Percentiles rank a stretch among this genome's conserved stretches.
Conservation (phyloP, 2,113 vertebrate genomes). For the Gracilinanus agilis region DNA sequence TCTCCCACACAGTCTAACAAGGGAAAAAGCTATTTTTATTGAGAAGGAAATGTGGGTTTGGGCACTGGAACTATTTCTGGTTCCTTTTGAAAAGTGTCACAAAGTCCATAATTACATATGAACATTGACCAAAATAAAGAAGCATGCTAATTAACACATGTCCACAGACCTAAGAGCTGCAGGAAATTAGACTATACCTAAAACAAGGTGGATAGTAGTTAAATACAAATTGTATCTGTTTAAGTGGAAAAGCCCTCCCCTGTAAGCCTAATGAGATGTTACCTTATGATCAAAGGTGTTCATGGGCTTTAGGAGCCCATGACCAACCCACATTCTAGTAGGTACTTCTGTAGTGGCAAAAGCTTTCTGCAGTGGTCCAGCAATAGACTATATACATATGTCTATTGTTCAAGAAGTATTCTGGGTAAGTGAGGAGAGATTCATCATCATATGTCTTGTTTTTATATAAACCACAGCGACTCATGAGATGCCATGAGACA, state of each 20-base stretch:
- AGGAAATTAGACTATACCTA: slow-evolving; percentile 21
- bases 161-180: not conserved
- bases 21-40: slow-evolving; percentile 22
- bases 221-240: slow-evolving; percentile 35
- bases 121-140: slow-evolving; percentile 64
- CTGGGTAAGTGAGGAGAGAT: not conserved
- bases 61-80: slow-evolving; percentile 24
- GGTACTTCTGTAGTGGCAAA: not conserved
- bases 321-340: not conserved
- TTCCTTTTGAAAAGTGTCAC: slow-evolving; percentile 48
- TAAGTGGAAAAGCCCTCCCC: not conserved
- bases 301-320: not conserved
- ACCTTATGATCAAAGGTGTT: not conserved
- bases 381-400: not conserved
- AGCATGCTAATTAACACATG: slow-evolving; percentile 19
- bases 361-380: not conserved
- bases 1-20: slow-evolving; percentile 41
- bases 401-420: not conserved
- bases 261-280: not conserved
- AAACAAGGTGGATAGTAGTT: slow-evolving; percentile 32
- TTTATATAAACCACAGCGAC: not conserved
- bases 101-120: slow-evolving; percentile 34
- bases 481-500: not conserved
- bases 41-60: slow-evolving; percentile 9
- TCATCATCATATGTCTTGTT: not conserved